phyloP scores from a whole-genome alignment of 2,113 vertebrate genomes.

The Fulica atra region DNA sequence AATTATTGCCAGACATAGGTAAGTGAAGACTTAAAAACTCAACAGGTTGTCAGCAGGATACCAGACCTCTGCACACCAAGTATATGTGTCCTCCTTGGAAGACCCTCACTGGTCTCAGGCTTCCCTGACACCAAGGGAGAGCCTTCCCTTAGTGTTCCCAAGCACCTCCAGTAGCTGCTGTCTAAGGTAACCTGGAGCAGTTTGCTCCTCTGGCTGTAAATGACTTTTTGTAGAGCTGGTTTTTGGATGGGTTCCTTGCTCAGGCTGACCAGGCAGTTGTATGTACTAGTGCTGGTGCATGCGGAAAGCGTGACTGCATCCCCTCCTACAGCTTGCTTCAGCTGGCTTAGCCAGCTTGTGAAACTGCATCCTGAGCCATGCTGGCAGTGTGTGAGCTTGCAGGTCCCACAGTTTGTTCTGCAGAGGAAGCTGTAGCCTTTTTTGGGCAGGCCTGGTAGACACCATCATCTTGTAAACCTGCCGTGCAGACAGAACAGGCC shows the following conservation, averaged over 20 bases:
- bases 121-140: not conserved
- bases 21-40: not conserved
- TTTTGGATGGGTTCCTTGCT: not conserved
- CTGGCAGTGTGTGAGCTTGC: not conserved
- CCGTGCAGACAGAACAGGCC: too few species aligned
- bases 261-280: not conserved
- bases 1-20: not conserved
- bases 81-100: not conserved
- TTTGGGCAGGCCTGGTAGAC: not conserved
- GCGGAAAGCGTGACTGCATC: rapidly evolving
- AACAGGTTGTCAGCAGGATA: not conserved
- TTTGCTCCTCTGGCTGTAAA: not conserved
- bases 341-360: not conserved
- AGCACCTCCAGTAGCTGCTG: not conserved
- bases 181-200: not conserved
- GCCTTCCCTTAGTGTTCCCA: not conserved
- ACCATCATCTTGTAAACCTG: not conserved
- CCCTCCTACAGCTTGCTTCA: not conserved
- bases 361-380: not conserved
- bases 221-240: not conserved
- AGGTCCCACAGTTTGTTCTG: not conserved
- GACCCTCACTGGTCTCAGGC: not conserved
- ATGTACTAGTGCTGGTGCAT: not conserved
- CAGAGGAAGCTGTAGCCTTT: not conserved
- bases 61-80: not conserved